These are phyloP conservation scores for Adelosebastes latens DNA, from an alignment of 2,797 vertebrate species.

Conservation along the genomic window DNA sequence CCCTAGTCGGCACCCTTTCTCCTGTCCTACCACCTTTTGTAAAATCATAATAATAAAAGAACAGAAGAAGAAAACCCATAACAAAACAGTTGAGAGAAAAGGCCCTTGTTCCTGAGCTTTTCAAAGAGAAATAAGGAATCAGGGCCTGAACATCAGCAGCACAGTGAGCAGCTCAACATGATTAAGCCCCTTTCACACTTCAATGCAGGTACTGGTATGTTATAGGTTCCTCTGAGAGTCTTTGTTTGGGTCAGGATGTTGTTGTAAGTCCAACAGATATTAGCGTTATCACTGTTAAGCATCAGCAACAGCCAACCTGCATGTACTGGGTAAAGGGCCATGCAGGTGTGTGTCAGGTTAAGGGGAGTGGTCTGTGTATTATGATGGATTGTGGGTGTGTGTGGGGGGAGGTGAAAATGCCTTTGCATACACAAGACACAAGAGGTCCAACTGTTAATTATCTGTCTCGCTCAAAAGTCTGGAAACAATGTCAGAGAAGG, in stretches of 20 bases:
- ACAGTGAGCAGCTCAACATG: slow-evolving; percentile 21
- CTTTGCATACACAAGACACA: not conserved
- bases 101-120: slow-evolving; percentile 34
- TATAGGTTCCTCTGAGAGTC: slow-evolving; percentile 8
- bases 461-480: not conserved
- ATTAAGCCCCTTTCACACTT: slow-evolving; percentile 66
- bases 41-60: slow-evolving; percentile 14
- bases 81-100: slow-evolving; percentile 21
- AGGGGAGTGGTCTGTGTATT: not conserved
- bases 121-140: slow-evolving; percentile 35
- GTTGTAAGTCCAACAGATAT: slow-evolving; percentile 52
- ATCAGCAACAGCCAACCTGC: slow-evolving; percentile 65
- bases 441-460: not conserved
- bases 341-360: slow-evolving; percentile 49
- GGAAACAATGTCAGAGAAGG: not conserved
- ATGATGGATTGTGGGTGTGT: not conserved
- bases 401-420: not conserved
- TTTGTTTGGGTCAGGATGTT: slow-evolving; percentile 69
- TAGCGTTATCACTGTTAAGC: slow-evolving; percentile 60
- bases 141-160: slow-evolving; percentile 28
- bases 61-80: slow-evolving; percentile 4
- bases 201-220: slow-evolving; percentile 70
- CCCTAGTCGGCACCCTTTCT: not conserved
- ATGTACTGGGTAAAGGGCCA: slow-evolving; percentile 29
- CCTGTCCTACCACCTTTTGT: not conserved